A percentile compares a stretch with the other conserved stretches of the same genome.
Conservation (phyloP, 1,140 invertebrate genomes). For the Hycleus cichorii region DNA sequence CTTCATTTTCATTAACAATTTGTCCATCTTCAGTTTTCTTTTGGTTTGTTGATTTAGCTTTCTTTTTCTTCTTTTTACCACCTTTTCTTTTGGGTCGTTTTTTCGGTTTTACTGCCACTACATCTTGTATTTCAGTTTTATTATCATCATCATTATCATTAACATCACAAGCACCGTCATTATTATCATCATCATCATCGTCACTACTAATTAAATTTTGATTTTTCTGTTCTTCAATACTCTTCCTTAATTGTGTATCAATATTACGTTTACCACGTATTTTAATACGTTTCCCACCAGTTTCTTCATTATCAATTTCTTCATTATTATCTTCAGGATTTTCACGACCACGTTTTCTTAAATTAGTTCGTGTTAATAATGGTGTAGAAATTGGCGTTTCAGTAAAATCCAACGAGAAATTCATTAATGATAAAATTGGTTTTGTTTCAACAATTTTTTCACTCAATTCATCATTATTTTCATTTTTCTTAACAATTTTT, state of each 20-base stretch:
- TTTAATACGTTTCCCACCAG: constrained; percentile 47
- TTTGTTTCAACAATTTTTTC: too few relatives aligned
- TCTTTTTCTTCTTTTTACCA: constrained; percentile 11
- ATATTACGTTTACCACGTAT: constrained; percentile 42
- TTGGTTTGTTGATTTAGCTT: not conserved
- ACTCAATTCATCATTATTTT: not conserved
- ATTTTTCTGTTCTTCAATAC: constrained; percentile 51
- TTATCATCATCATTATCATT: not conserved
- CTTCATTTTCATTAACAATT: not conserved
- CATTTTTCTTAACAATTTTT: not conserved
- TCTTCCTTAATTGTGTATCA: constrained; percentile 48
- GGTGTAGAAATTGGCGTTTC: constrained; percentile 30
- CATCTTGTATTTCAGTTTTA: not conserved
- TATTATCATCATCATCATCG: constrained; percentile 39
- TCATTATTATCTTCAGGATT: constrained; percentile 23
- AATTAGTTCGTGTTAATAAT: constrained; percentile 13
- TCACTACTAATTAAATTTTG: constrained; percentile 48
- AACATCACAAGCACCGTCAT: not conserved
- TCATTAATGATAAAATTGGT: not conserved
- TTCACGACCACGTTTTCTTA: constrained; percentile 24
- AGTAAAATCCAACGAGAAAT: constrained; percentile 30
- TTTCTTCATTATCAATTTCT: constrained; percentile 39
- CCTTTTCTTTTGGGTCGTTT: constrained; percentile 14
- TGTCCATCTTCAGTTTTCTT: not conserved
- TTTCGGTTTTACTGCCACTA: constrained; percentile 1